Conservation (phyloP, 2,888 invertebrate genomes). For the Trichogramma evanescens region DNA sequence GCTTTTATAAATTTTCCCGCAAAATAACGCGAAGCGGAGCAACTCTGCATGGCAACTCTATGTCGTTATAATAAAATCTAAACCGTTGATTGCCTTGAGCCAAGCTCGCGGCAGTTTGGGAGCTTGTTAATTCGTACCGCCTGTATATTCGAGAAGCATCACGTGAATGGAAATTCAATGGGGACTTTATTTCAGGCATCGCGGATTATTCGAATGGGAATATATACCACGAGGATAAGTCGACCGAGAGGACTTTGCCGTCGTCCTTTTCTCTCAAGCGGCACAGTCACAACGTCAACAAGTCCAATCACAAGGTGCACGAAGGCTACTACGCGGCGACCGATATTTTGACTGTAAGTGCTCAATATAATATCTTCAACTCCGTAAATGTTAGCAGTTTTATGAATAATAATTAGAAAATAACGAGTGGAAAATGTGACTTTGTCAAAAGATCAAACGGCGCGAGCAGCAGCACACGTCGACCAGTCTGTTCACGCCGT, state of each 20-base stretch:
- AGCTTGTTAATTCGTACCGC: too few species aligned
- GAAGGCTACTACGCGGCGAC: slow-evolving; percentile 74
- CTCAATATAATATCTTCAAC: not conserved
- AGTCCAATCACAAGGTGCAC: slow-evolving; percentile 37
- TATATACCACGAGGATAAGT: slow-evolving; percentile 51
- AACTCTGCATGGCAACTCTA: too few species aligned
- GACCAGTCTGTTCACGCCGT: slow-evolving; percentile 66
- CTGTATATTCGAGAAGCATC: too few species aligned
- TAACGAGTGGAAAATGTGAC: slow-evolving; percentile 5
- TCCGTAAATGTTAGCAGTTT: not conserved
- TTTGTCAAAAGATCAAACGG: slow-evolving; percentile 50
- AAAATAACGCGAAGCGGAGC: too few species aligned
- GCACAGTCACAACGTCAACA: slow-evolving; percentile 31
- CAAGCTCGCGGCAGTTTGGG: too few species aligned
- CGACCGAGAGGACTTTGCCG: slow-evolving; percentile 26
- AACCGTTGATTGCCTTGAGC: too few species aligned
- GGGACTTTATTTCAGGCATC: slow-evolving; percentile 26
- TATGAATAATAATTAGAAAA: not conserved
- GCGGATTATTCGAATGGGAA: slow-evolving; percentile 54
- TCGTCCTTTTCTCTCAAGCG: slow-evolving; percentile 34
- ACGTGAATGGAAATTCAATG: too few species aligned
- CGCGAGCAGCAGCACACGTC: slow-evolving; percentile 62
- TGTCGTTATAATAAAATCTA: too few species aligned
- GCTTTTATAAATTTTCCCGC: too few species aligned
- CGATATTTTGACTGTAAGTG: slow-evolving; percentile 63